These are phyloP conservation scores for Cydia splendana DNA, from an alignment of 1,140 invertebrate genomes.

Conservation along the genomic window DNA sequence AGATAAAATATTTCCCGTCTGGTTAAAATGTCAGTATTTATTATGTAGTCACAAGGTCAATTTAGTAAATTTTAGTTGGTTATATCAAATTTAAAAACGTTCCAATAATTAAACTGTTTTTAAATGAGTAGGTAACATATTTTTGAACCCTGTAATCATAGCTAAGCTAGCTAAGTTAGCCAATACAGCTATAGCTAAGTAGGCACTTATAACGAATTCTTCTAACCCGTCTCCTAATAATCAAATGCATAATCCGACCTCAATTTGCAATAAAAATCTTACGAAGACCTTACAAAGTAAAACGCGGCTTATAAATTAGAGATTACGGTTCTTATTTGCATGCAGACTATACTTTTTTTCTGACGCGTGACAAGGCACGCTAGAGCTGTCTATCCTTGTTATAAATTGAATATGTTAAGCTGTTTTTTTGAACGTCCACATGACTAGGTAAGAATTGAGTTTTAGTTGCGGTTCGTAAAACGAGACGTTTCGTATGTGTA, in stretches of 20 bases:
- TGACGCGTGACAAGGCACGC: slow-evolving; percentile 36
- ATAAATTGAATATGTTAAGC: slow-evolving; percentile 57
- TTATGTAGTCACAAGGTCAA: too few species aligned
- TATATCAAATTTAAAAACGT: too few species aligned
- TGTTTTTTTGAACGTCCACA: slow-evolving; percentile 45
- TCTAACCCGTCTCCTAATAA: not conserved
- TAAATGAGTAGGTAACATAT: too few species aligned
- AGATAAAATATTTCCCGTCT: too few species aligned
- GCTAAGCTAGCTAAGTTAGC: too few species aligned
- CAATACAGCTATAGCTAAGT: too few species aligned
- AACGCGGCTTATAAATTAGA: not conserved
- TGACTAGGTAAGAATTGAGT: not conserved
- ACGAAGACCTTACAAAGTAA: not conserved
- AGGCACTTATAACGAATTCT: too few species aligned
- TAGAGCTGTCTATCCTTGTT: slow-evolving; percentile 44
- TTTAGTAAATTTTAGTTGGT: too few species aligned
- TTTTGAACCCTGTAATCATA: too few species aligned
- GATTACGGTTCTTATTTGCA: slow-evolving; percentile 20
- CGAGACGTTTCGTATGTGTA: too few species aligned
- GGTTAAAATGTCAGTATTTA: too few species aligned
- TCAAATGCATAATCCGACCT: not conserved
- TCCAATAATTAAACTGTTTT: too few species aligned
- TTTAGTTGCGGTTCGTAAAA: not conserved
- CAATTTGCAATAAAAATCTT: not conserved
- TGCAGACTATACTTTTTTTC: slow-evolving; percentile 25